Percentiles rank a stretch among this genome's conserved stretches.
Evolutionary conservation across 2,888 invertebrate species (phyloP).

Genomic region (Macrostomum cliftonense): DNA sequence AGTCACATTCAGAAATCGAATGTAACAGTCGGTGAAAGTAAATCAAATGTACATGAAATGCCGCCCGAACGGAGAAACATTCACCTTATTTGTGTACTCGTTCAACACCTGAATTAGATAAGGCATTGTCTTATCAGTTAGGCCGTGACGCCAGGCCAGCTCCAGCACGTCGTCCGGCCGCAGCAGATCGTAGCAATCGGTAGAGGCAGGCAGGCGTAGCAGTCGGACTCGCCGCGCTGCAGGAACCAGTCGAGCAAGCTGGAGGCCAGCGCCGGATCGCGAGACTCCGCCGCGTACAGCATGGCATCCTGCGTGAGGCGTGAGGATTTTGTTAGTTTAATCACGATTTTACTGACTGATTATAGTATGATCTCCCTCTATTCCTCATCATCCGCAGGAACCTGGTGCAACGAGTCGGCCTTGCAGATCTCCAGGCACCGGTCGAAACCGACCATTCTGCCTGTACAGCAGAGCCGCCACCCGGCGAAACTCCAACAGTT

Average conservation of each 20-base stretch:
- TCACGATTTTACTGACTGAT: too few species aligned
- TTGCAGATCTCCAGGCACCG: conserved; percentile 98
- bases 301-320: conserved; percentile 57
- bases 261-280: conserved; percentile 90
- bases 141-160: conserved; percentile 89
- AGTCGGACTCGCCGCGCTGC: conserved; percentile 78
- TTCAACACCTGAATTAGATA: conserved; percentile 73
- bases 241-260: conserved; percentile 94
- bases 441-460: conserved; percentile 97
- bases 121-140: conserved; percentile 98
- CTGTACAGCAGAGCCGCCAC: conserved; percentile 98
- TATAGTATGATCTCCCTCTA: too few species aligned
- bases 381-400: too few species aligned
- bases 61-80: too few species aligned
- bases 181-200: conserved; percentile 90
- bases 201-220: conserved; percentile 92
- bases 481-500: conserved; percentile 89
- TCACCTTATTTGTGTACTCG: too few species aligned
- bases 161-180: conserved; percentile 95
- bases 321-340: too few species aligned
- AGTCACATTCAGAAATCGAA: too few species aligned
- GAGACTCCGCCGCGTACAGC: conserved; percentile 96
- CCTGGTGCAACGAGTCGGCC: conserved; percentile 86
- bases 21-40: too few species aligned
- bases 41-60: too few species aligned